Evolutionary conservation across 92 coral and sea anemone genomes (phyloP), one percentile per base, ranked within the genome.

Genomic region (Pocillopora meandrina): DNA sequence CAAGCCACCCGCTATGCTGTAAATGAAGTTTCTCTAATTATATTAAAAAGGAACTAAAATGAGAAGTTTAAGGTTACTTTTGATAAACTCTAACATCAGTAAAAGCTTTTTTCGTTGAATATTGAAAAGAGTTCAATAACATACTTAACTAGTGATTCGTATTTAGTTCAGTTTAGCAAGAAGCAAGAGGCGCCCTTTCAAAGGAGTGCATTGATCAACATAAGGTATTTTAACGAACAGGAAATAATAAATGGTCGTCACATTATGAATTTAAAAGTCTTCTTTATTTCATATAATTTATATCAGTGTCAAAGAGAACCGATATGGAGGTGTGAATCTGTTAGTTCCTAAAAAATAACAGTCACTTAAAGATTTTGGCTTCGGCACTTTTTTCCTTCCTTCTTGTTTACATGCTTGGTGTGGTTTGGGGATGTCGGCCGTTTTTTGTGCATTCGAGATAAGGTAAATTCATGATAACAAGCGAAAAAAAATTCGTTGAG

Each of bases 261-360:
- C 60, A 70, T 70, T 81, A 59, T 21, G 67, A 65, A 62, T 76
- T 81, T 69, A 70, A 70, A 58, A 49, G 34, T 10, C 66, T n/a
- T 35, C 69, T 70, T 81, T 20, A 34, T 12, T 13, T 70, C 35
- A 71, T 71, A 9, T 47, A 57, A 81, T 81, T 81, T 71, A 70
- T 35, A 81, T 26, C 64, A 68, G 19, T 59, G 67, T 81, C 85
- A 71, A 81, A 81, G 77, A 58, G 77, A 69, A 81, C 85, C 85
- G 77, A 71, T 70, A 6, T 56, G 21, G 85, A 67, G 85, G 85
- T 58, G 69, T 70, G 71, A 56, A 33, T 33, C 21, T 81, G 57
- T 71, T 58, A 81, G 59, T 81, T 70, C 18, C 58, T 69, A 19
- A 57, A 31, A 69, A 81, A 42, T 57, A 69, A 70, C 77, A 9